These are phyloP conservation scores for Scomber japonicus DNA, from an alignment of 2,113 vertebrate genomes.

Conservation along the genomic window DNA sequence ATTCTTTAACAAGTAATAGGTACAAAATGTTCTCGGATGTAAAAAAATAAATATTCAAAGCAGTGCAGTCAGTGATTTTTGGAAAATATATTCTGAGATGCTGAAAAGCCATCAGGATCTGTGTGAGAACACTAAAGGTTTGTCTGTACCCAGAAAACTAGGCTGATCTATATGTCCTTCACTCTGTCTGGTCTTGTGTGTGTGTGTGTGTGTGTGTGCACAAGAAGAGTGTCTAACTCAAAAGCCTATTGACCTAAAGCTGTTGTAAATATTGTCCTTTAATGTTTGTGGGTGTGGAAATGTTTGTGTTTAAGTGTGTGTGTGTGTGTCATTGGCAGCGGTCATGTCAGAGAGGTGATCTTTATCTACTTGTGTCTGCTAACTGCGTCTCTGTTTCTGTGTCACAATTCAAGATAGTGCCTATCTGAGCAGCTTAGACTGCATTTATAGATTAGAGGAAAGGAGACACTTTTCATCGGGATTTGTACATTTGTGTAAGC, in stretches of 20 bases:
- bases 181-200: conserved; percentile 1
- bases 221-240: conserved; percentile 25
- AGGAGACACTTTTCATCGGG: conserved; percentile 44
- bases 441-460: conserved; percentile 39
- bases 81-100: not conserved
- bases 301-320: conserved; percentile 26
- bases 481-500: conserved; percentile 37
- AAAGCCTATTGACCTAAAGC: conserved; percentile 44
- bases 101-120: conserved; percentile 1
- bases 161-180: conserved; percentile 47
- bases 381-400: conserved; percentile 45
- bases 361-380: conserved; percentile 53
- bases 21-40: conserved; percentile 29
- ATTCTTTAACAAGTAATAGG: conserved; percentile 12
- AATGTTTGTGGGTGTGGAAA: conserved; percentile 32
- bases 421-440: conserved; percentile 35
- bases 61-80: not conserved
- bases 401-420: conserved; percentile 61
- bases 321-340: conserved; percentile 63
- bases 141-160: not conserved
- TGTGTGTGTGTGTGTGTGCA: conserved; percentile 1
- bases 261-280: conserved; percentile 50
- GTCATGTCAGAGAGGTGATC: conserved; percentile 64
- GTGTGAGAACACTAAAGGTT: not conserved
- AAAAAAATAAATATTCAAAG: conserved; percentile 9